Evolutionary conservation across 2,888 invertebrate genomes (phyloP), one percentile per base, ranked within the genome.

Genomic region (Drosophila mercatorum): DNA sequence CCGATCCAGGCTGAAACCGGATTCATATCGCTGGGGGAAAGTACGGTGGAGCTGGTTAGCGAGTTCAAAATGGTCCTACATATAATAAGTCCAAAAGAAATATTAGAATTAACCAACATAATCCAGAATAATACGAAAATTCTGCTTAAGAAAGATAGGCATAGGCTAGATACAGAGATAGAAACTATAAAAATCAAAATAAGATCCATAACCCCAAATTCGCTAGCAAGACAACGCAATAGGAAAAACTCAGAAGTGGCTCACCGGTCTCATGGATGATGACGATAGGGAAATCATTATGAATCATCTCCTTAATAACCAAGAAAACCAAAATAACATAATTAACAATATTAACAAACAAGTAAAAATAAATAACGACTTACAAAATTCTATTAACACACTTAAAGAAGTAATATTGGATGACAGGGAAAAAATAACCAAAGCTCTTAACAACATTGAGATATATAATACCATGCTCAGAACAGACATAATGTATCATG

Each of bases 41-140:
- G 40, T 14, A 40, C 40, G 14, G 40, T 40, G 40, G 14, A 40
- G 14, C 40, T 40, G 40, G 40, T 40, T 14, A 40, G 40, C 40
- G 14, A 40, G 40, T 40, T 14, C 14, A 14, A 40, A 14, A 40
- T 40, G 40, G 40, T 40, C 14, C 40, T 14, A 40, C 40, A 40
- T 14, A 40, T 40, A 40, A 40, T 40, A 40, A 40, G 14, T 14
- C 40, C 40, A 40, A 40, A 40, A 40, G 40, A 40, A 14, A 40
- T 40, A 40, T 40, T 40, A 40, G 14, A 40, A 40, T 40, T 40
- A 40, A 40, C 40, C 14, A 40, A 40, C 40, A 40, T 40, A 40
- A 40, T 40, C 40, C 40, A 40, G 40, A 40, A 40, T 40, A 40
- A 40, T 40, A 40, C 40, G 40, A 40, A 40, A 40, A 40, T 40